Conservation (phyloP, 2,113 vertebrate genomes). For the Balaenoptera acutorostrata region DNA sequence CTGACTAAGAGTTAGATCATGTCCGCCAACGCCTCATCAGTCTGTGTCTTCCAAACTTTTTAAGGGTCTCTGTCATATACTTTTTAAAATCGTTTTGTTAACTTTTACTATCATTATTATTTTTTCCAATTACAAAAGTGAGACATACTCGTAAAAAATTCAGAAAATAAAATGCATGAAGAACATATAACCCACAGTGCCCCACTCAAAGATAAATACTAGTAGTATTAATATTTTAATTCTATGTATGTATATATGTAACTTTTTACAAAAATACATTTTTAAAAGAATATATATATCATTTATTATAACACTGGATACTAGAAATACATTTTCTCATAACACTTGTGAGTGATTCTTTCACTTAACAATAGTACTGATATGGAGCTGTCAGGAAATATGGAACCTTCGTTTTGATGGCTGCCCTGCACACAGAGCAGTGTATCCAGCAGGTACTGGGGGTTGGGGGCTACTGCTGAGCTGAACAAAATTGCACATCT, state of each 20-base stretch:
- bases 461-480: neutral
- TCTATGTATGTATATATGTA: neutral
- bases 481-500: neutral
- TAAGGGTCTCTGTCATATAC: neutral
- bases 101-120: neutral
- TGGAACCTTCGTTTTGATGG: neutral
- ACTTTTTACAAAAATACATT: neutral
- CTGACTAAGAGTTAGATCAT: neutral
- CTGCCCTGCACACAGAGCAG: neutral
- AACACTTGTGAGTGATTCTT: neutral
- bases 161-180: slow-evolving; percentile 1
- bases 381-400: neutral
- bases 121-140: slow-evolving; percentile 10
- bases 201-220: neutral
- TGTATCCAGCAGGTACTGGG: neutral
- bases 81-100: neutral
- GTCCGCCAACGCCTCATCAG: neutral
- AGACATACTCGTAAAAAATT: neutral
- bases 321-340: neutral
- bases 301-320: neutral
- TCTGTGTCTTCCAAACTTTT: neutral
- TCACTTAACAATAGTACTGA: neutral
- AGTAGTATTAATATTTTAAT: neutral
- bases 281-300: neutral
- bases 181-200: neutral